Conservation (phyloP, 92 coral and sea anemone species). For the Paramuricea clavata region DNA sequence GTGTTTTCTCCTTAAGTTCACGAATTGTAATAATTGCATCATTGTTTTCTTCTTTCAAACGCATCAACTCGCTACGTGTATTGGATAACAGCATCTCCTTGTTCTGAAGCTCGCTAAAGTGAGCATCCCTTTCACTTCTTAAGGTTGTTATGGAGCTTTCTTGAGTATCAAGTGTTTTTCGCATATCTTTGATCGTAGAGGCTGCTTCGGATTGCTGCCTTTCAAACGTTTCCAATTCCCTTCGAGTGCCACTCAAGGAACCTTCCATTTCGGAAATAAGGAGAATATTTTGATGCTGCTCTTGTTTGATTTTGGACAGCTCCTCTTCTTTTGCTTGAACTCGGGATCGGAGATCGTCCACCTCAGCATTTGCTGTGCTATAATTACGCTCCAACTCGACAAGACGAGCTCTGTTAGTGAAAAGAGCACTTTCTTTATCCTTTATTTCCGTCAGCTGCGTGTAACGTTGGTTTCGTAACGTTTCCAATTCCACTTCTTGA, state of each 20-base stretch:
- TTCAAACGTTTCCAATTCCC: constrained; percentile 39
- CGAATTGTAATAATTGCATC: constrained; percentile 43
- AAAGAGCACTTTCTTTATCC: constrained; percentile 48
- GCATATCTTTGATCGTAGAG: constrained; percentile 25
- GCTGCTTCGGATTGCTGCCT: constrained; percentile 47
- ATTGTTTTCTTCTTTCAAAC: constrained; percentile 49
- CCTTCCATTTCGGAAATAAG: constrained; percentile 41
- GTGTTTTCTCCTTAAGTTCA: constrained; percentile 18
- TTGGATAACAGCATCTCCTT: constrained; percentile 47
- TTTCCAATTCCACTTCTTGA: constrained; percentile 40
- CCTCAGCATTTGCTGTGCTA: constrained; percentile 19
- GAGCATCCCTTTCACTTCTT: constrained; percentile 38
- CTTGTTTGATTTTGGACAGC: not conserved
- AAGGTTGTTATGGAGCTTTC: constrained; percentile 15
- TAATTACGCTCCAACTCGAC: constrained; percentile 39
- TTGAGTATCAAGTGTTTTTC: constrained; percentile 12
- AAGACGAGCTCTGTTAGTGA: constrained; percentile 45
- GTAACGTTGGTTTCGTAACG: constrained; percentile 43
- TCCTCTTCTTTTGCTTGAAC: constrained; percentile 31
- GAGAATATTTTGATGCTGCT: constrained; percentile 43
- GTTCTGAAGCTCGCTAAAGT: constrained; percentile 50
- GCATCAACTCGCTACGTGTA: constrained; percentile 38
- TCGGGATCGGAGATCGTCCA: constrained; percentile 29
- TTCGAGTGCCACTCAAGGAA: constrained; percentile 35
- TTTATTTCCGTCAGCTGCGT: constrained; percentile 35